Conservation (phyloP, 2,797 vertebrate genomes). For the Sebastiscus tertius region DNA sequence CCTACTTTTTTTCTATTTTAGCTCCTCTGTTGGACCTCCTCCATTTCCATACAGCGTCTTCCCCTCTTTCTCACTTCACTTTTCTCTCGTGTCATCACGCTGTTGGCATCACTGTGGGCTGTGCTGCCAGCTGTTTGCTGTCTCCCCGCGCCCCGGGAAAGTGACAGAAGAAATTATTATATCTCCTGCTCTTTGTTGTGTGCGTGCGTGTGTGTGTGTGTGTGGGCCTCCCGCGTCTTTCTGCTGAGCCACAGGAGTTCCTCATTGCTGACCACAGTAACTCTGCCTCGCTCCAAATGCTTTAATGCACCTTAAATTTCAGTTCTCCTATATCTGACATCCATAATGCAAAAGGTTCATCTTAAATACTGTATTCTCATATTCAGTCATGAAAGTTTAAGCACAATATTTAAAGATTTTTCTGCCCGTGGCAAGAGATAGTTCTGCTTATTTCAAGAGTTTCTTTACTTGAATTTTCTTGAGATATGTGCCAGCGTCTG, state of each 20-base stretch:
- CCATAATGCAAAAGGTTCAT: background rate
- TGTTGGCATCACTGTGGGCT: conserved; percentile 47
- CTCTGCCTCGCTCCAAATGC: background rate
- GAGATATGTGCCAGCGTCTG: background rate
- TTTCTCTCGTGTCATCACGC: conserved; percentile 43
- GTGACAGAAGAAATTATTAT: conserved; percentile 71
- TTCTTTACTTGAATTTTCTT: background rate
- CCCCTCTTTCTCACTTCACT: conserved; percentile 14
- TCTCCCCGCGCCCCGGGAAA: conserved; percentile 62
- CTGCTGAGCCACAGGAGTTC: conserved; percentile 39
- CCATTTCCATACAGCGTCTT: conserved; percentile 7
- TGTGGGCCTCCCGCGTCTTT: conserved; percentile 20
- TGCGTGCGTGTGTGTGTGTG: background rate
- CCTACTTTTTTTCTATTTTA: conserved; percentile 33
- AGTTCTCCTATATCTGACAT: background rate
- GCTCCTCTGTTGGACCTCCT: conserved; percentile 11
- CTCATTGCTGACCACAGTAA: conserved; percentile 46
- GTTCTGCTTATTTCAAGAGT: background rate
- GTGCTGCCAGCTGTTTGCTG: conserved; percentile 72
- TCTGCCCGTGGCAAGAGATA: background rate
- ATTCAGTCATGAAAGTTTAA: conserved; percentile 14
- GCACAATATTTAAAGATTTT: background rate
- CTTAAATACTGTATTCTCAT: conserved; percentile 3
- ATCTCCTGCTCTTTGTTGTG: conserved; percentile 37
- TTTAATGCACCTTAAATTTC: conserved; percentile 11